Base-by-base conservation (phyloP, 2,888 invertebrate species). In the Mesochorus sp. region DNA sequence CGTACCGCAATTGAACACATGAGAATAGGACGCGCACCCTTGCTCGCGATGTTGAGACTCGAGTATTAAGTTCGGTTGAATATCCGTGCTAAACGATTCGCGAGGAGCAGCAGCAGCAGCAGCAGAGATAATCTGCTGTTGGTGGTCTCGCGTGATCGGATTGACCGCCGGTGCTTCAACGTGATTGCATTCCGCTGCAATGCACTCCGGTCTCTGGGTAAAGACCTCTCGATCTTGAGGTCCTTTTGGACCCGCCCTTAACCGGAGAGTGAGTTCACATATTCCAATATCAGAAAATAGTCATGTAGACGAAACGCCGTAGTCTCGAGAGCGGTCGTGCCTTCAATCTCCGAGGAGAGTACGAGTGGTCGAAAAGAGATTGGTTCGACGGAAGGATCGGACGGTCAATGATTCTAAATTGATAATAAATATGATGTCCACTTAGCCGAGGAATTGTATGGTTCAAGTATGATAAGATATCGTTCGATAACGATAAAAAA, bases 41-140 rank as follows among this genome's bases (percentile, higher is more conserved):
- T 21, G n/a, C 8, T 24, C 10, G 31, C 53, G 19, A 62, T 55
- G 61, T 62, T 17, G 55, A 51, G 57, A 62, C 62, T 76, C 59
- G 49, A 55, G 61, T 76, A 79, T 78, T 79, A 70, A 77, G 79
- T 80, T 82, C 76, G 59, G 64, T 79, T 73, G 66, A 86, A 86
- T 87, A 77, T 82, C 83, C 67, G 44, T 19, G 77, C 80, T 83
- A 84, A 86, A 87, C 85, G 84, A 85, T 85, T 85, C 82, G 85
- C 68, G 61, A 49, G 55, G n/a, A n/a, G n/a, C n/a, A n/a, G n/a
- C n/a, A n/a, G n/a, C n/a, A n/a, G n/a, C n/a, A n/a, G n/a, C 62
- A 53, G 55, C 49, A 24, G 47, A 73, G 62, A 62, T 77, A 77
- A 55, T 55, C 44, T n/a, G n/a, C n/a, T n/a, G 66, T 55, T 44